Percentiles rank a stretch among this genome's conserved stretches.
phyloP scores from a whole-genome alignment of 2,888 invertebrate species.

The Thecophora atra region DNA sequence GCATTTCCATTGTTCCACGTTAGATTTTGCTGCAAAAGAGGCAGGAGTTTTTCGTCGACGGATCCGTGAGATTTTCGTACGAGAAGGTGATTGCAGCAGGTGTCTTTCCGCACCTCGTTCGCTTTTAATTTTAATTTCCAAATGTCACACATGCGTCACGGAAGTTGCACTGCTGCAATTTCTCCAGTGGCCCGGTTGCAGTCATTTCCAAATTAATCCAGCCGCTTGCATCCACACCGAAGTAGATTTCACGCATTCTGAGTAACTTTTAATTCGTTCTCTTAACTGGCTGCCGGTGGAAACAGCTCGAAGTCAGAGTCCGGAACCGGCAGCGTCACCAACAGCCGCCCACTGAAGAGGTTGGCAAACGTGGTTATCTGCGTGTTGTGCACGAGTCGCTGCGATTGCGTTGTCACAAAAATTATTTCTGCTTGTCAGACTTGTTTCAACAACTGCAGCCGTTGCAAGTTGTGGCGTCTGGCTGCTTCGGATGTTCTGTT shows the following conservation, averaged over 20 bases:
- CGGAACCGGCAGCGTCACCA: too few relatives aligned
- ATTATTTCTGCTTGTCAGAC: constrained; percentile 30
- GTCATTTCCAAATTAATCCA: constrained; percentile 23
- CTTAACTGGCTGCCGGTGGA: too few relatives aligned
- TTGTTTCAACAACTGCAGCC: constrained; percentile 32
- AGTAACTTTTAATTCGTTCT: constrained; percentile 60
- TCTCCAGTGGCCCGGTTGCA: constrained; percentile 25
- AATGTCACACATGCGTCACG: constrained; percentile 35
- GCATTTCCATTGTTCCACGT: constrained; percentile 26
- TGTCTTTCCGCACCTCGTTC: constrained; percentile 21
- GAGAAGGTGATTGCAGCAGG: not conserved
- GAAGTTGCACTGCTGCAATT: constrained; percentile 41
- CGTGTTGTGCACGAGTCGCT: constrained; percentile 2
- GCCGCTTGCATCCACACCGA: constrained; percentile 49
- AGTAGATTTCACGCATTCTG: constrained; percentile 61
- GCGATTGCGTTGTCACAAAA: constrained; percentile 22
- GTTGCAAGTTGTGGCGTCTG: constrained; percentile 10
- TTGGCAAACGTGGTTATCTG: not conserved
- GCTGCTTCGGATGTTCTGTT: constrained; percentile 32
- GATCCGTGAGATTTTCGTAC: too few relatives aligned
- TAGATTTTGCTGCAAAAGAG: constrained; percentile 16
- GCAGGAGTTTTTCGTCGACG: not conserved
- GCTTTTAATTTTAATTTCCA: constrained; percentile 35
- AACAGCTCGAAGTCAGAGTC: not conserved
- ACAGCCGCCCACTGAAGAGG: too few relatives aligned